Conservation (phyloP, 2,113 vertebrate species). For the Atrichornis clamosus region DNA sequence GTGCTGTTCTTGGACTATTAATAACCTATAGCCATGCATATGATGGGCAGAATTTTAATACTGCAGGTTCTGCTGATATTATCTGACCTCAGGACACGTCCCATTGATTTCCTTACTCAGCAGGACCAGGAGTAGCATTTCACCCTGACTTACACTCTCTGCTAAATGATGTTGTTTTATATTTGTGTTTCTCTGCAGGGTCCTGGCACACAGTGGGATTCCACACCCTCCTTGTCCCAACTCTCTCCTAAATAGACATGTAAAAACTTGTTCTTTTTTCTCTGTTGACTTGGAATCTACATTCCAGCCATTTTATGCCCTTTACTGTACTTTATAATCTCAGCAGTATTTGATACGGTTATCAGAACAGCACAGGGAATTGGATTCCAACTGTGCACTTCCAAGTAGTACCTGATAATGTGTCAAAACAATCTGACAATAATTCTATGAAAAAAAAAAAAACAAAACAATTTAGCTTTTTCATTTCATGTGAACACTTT, state of each 20-base stretch:
- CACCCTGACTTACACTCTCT: not conserved
- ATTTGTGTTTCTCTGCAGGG: not conserved
- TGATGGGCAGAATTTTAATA: not conserved
- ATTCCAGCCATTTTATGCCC: not conserved
- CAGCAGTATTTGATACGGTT: not conserved
- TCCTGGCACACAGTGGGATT: not conserved
- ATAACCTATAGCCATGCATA: not conserved
- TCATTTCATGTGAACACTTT: not conserved
- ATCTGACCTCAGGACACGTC: not conserved
- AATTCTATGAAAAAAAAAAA: not conserved
- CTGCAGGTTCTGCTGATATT: not conserved
- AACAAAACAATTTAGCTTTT: not conserved
- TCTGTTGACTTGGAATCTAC: not conserved
- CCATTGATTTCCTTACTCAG: slow-evolving; percentile 49
- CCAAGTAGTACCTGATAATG: not conserved
- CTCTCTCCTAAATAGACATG: not conserved
- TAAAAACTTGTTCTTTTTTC: not conserved
- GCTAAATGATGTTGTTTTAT: not conserved
- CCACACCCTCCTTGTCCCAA: not conserved
- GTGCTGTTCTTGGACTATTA: slow-evolving; percentile 27
- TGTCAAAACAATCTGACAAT: not conserved
- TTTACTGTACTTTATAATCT: not conserved
- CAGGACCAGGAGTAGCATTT: not conserved
- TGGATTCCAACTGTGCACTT: not conserved
- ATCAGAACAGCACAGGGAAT: not conserved